Conservation (phyloP, 2,113 vertebrate species). For the Hepsetus odoe region DNA sequence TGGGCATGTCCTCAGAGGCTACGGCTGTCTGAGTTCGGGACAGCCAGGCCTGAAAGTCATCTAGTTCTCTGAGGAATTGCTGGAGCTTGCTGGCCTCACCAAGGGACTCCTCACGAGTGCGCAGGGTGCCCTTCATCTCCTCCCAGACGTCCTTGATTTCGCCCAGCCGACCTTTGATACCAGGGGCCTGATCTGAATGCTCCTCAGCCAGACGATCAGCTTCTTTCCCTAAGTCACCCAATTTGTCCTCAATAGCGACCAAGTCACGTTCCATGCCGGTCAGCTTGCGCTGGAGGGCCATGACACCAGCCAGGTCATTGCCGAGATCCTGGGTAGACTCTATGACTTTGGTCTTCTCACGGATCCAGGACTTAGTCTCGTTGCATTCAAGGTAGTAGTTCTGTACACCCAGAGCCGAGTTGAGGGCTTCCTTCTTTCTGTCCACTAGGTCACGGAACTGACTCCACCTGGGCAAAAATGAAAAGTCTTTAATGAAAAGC, state of each 20-base stretch:
- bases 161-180: conserved; percentile 88
- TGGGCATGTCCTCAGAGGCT: conserved; percentile 97
- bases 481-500: neutral
- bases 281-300: conserved; percentile 97
- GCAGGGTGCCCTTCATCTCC: conserved; percentile 95
- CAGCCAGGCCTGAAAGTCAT: conserved; percentile 98
- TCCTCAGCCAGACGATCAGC: conserved; percentile 89
- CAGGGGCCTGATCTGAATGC: conserved; percentile 92
- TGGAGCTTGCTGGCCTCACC: conserved; percentile 98
- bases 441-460: conserved; percentile 97
- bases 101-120: conserved; percentile 92
- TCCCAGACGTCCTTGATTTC: conserved; percentile 93
- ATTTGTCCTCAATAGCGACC: conserved; percentile 94
- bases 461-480: conserved; percentile 83
- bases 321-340: conserved; percentile 98
- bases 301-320: conserved; percentile 94
- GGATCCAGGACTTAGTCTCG: conserved; percentile 99
- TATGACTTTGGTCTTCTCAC: conserved; percentile 99
- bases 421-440: conserved; percentile 92
- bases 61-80: conserved; percentile 95
- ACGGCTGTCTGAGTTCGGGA: conserved; percentile 97
- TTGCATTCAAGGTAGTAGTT: conserved; percentile 99
- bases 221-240: conserved; percentile 92
- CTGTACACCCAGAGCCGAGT: conserved; percentile 93
- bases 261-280: conserved; percentile 97